phyloP scores from a whole-genome alignment of 2,113 vertebrate genomes.

The Athene noctua region DNA sequence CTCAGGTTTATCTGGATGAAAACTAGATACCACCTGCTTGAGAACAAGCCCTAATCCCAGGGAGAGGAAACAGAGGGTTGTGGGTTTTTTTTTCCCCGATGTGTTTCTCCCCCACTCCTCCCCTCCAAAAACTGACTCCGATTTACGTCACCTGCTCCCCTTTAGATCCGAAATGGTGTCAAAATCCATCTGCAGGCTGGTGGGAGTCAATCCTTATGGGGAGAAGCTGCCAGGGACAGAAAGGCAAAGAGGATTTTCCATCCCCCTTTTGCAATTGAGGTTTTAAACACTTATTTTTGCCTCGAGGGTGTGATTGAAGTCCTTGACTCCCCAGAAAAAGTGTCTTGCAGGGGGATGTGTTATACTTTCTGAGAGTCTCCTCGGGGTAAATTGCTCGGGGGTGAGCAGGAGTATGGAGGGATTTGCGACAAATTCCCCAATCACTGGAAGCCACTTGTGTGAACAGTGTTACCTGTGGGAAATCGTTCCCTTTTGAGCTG shows the following conservation, averaged over 20 bases:
- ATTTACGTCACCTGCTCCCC: background rate
- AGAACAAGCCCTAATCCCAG: background rate
- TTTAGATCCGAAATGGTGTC: background rate
- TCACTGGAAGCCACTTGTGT: accelerated
- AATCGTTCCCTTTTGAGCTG: accelerated
- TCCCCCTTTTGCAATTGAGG: background rate
- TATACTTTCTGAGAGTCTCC: background rate
- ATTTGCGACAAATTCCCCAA: accelerated
- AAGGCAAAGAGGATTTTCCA: background rate
- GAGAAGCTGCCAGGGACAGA: background rate
- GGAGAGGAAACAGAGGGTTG: background rate
- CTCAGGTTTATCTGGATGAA: accelerated
- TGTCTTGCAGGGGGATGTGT: background rate
- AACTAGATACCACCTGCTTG: background rate
- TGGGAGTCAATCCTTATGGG: background rate
- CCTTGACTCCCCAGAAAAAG: background rate
- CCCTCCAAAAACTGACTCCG: background rate
- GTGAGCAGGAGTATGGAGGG: accelerated
- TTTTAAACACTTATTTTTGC: background rate
- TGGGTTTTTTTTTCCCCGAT: accelerated
- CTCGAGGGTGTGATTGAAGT: background rate
- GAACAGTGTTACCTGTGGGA: accelerated
- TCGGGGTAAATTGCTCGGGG: background rate
- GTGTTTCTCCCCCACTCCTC: background rate
- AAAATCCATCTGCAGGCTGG: background rate